These are phyloP conservation scores for Thinocorus orbignyianus DNA, from an alignment of 2,113 vertebrate species.

Conservation along the genomic window DNA sequence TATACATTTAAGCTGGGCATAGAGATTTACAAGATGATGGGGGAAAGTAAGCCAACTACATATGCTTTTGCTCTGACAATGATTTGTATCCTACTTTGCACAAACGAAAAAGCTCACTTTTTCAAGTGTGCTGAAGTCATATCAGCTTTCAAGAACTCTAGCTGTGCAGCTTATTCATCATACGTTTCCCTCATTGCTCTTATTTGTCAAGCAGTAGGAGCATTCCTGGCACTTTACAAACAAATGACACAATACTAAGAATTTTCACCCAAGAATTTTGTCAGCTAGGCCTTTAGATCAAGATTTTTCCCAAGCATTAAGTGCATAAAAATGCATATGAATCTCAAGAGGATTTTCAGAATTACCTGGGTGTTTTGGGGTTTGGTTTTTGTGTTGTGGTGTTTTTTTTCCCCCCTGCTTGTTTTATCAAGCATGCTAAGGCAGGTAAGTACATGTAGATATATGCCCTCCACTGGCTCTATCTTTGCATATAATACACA, in stretches of 20 bases:
- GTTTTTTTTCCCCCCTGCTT: no score
- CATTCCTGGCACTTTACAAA: not conserved
- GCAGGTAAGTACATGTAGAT: not conserved
- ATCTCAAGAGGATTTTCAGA: not conserved
- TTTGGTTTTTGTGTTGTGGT: no score
- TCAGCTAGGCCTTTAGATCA: not conserved
- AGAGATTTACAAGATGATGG: not conserved
- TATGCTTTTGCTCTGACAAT: fast-evolving
- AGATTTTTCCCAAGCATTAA: not conserved
- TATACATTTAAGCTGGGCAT: not conserved
- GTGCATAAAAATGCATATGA: not conserved
- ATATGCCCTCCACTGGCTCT: not conserved
- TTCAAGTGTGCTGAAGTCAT: not conserved
- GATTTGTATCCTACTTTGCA: not conserved
- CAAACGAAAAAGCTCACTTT: not conserved
- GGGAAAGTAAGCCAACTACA: not conserved
- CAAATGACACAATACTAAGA: not conserved
- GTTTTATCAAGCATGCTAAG: not conserved
- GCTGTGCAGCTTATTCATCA: not conserved
- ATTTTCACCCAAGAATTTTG: not conserved
- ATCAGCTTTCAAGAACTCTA: not conserved
- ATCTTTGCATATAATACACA: not conserved
- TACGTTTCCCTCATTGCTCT: not conserved
- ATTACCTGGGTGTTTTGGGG: not conserved
- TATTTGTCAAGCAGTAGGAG: not conserved